These are phyloP conservation scores for Catharus bicknelli DNA, from an alignment of 2,113 vertebrate genomes.

Conservation along the genomic window DNA sequence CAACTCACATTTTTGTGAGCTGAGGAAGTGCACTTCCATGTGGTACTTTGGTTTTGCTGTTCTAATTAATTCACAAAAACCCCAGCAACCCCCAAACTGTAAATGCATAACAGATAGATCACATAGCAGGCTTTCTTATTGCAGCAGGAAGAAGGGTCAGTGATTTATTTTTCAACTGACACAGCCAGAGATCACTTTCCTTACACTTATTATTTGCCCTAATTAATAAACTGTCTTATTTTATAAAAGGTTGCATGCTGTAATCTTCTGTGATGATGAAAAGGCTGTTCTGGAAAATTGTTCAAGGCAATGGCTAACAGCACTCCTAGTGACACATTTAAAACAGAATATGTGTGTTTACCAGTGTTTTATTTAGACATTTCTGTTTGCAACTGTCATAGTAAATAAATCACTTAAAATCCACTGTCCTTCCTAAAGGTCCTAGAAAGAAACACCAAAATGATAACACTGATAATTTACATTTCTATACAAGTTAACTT, in stretches of 20 bases:
- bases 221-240: not conserved
- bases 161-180: not conserved
- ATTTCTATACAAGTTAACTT: not conserved
- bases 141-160: not conserved
- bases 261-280: not conserved
- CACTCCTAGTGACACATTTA: not conserved
- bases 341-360: not conserved
- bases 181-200: not conserved
- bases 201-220: not conserved
- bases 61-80: not conserved
- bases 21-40: not conserved
- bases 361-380: not conserved
- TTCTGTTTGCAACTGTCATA: not conserved
- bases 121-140: not conserved
- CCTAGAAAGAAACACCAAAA: not conserved
- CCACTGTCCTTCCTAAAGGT: not conserved
- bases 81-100: fast-evolving
- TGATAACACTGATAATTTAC: not conserved
- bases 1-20: not conserved
- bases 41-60: not conserved
- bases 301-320: not conserved
- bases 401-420: not conserved
- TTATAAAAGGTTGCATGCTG: not conserved
- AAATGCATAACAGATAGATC: not conserved
- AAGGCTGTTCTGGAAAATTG: not conserved